Conservation (phyloP, 2,113 vertebrate genomes). For the Notiomystis cincta region DNA sequence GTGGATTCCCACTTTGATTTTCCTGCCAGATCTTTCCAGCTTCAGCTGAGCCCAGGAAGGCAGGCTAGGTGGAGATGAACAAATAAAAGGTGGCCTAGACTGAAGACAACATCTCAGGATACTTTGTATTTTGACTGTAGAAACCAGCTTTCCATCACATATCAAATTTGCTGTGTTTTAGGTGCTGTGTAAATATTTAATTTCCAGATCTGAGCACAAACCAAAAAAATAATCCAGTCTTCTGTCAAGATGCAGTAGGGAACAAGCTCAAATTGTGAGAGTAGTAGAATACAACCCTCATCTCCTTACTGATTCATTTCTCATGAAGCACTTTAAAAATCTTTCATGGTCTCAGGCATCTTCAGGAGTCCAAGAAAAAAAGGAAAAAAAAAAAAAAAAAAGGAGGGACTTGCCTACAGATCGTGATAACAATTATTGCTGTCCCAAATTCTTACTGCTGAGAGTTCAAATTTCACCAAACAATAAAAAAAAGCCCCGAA, state of each 20-base stretch:
- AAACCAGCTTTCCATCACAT: not conserved
- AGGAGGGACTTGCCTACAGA: not conserved
- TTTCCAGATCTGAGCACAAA: not conserved
- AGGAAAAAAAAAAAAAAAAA: not conserved
- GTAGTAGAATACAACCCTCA: not conserved
- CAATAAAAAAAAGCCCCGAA: not conserved
- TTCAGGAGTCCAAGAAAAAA: not conserved
- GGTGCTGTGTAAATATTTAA: not conserved
- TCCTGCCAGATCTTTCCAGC: not conserved
- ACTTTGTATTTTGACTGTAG: not conserved
- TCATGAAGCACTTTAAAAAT: not conserved
- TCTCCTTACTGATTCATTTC: not conserved
- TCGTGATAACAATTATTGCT: not conserved
- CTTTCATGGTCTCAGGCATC: not conserved
- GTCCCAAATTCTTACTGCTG: not conserved
- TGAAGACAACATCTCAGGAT: not conserved
- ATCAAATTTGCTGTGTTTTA: not conserved
- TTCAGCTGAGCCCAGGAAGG: not conserved
- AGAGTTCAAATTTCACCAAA: not conserved
- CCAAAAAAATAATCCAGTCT: not conserved
- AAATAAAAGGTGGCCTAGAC: not conserved
- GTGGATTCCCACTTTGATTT: not conserved
- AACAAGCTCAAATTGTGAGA: not conserved
- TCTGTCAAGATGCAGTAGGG: not conserved
- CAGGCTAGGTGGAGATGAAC: not conserved